Evolutionary conservation across 1,140 invertebrate genomes (phyloP), one percentile per base, ranked within the genome.

Genomic region (Potamilus streckersoni): DNA sequence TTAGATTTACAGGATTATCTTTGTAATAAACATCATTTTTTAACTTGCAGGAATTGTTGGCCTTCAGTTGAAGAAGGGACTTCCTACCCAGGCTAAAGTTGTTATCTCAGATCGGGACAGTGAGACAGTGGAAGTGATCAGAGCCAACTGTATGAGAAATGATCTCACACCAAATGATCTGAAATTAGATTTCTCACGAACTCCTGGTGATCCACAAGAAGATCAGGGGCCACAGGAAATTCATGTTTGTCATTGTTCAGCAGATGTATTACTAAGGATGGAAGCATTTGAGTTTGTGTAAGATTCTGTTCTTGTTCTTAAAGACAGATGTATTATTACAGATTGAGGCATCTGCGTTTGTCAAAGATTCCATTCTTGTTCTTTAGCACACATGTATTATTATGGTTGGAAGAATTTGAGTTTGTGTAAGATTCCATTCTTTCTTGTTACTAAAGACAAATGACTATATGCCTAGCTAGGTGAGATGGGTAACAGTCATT

Each of bases 31-130:
- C 38, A 49, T 4, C 11, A 49, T 49, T 49, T 49, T 23, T 61
- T 71, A 57, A 13, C 19, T 38, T 31, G 73, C 79, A 78, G 85
- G 85, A 15, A 69, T 86, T 8, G 73, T 78, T 17, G 85, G 84
- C 11, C 38, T 87, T n/a, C 78, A 82, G 55, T 87, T 84, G 85
- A 82, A 84, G 59, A 80, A 78, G 20, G 61, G 76, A 59, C 15
- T 86, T 2, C 38, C 38, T 49, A 49, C 38, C 38, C 64, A 73
- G 17, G 69, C 78, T 15, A 73, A 80, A 61, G 67, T 81, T 20
- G 62, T 73, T 60, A 84, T 87, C 31, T 80, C 80, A 17, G 23
- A 65, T 20, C 68, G 56, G 16, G 66, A 73, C n/a, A 55, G 19
- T 20, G 58, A 65, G 19, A 55, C 58, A 6, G n/a, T 14, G 13